Evolutionary conservation across 2,888 invertebrate species (phyloP), one percentile per base, ranked within the genome.

Genomic region (Patella caerulea): DNA sequence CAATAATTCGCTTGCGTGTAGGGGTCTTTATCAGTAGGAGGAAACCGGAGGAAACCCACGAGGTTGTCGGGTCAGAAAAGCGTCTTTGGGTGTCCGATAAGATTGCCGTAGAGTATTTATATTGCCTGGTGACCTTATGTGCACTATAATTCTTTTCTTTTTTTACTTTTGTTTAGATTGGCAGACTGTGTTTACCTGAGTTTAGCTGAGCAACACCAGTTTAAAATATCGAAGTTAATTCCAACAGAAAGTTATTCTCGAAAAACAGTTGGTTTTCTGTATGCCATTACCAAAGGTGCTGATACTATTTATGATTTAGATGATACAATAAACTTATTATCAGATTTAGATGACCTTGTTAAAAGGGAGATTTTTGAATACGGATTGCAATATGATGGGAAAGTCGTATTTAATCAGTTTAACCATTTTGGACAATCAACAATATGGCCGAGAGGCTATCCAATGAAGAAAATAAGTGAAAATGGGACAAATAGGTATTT

Each of bases 301-400:
- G 72, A 74, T 34, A 34, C 76, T 29, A 79, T 79, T n/a, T 79
- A 79, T 34, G 74, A 76, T 53, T 76, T 76, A 24, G 79, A 79
- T 65, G 79, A 79, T 24, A 76, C 76, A 65, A 29, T 53, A 9
- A 76, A 79, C 72, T 56, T 77, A 24, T 77, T 77, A 7, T 9
- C 56, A 52, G 79, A 79, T 71, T 19, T n/a, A 2, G 69, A 77
- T 24, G 9, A 75, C 52, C 72, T 59, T 52, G 77, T 79, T 34
- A 52, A 45, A 7, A 53, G 72, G 15, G 29, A 70, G 2, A 54
- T 53, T 5, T 54, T 72, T 4, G 65, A 56, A 70, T 56, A 19
- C 17, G 75, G 77, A 4, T 24, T 79, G 14, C 70, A 56, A 53
- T 79, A 52, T 55, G 72, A 29, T 19, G 79, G 79, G 12, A 7